Conservation (phyloP, 2,888 invertebrate genomes). For the Melanostoma mellinum region DNA sequence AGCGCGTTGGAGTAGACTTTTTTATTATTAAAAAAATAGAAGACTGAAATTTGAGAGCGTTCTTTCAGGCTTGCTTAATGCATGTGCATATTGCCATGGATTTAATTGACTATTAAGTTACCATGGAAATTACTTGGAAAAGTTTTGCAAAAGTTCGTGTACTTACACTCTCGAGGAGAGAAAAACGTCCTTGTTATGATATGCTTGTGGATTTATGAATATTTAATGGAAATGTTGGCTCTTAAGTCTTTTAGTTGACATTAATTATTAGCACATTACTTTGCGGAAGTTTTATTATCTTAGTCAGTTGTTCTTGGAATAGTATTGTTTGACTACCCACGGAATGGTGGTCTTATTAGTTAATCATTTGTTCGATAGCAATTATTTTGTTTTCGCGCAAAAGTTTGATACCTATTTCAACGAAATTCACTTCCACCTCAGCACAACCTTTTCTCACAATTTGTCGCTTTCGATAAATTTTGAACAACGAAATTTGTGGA, state of each 20-base stretch:
- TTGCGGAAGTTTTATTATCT: background rate
- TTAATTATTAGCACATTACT: slow-evolving; percentile 23
- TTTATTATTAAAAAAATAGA: slow-evolving; percentile 62
- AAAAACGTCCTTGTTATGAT: slow-evolving; percentile 1
- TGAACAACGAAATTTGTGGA: too few relatives aligned
- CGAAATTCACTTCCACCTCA: too few relatives aligned
- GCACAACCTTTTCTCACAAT: too few relatives aligned
- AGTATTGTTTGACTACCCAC: too few relatives aligned
- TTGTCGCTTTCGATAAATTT: too few relatives aligned
- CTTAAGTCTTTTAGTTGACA: slow-evolving; percentile 18
- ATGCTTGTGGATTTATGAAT: slow-evolving; percentile 38
- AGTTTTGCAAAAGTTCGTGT: slow-evolving; percentile 58
- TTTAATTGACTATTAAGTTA: slow-evolving; percentile 73
- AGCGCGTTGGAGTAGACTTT: slow-evolving; percentile 52
- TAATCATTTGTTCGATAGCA: too few relatives aligned
- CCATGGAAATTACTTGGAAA: slow-evolving; percentile 64
- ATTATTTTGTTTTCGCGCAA: too few relatives aligned
- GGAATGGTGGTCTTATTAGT: too few relatives aligned
- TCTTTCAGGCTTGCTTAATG: slow-evolving; percentile 54
- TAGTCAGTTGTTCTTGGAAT: too few relatives aligned
- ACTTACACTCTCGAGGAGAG: background rate
- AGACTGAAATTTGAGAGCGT: slow-evolving; percentile 23
- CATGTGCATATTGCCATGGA: slow-evolving; percentile 65
- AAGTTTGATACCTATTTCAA: too few relatives aligned
- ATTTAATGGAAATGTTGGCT: slow-evolving; percentile 33